A percentile compares a stretch with the other conserved stretches of the same genome.
Evolutionary conservation across 2,797 vertebrate genomes (phyloP).

Genomic region (Clarias fuscus): DNA sequence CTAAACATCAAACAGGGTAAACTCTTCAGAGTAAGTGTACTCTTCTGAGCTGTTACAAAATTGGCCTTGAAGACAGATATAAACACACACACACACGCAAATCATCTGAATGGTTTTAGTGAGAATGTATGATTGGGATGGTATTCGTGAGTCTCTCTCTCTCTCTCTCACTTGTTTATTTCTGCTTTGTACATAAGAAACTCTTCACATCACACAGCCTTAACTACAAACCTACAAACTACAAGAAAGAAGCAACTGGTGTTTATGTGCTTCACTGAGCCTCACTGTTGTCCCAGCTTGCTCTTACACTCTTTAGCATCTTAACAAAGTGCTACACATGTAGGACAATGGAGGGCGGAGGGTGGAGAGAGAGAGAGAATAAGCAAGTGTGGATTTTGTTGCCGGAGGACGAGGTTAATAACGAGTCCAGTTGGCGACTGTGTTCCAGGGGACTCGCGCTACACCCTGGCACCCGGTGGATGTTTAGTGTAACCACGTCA

Average conservation of each 20-base stretch:
- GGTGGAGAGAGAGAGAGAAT: not conserved
- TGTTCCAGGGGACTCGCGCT: not conserved
- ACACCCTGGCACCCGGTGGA: not conserved
- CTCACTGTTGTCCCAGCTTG: not conserved
- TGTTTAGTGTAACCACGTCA: not conserved
- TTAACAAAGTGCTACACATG: not conserved
- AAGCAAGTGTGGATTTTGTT: not conserved
- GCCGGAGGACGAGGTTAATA: not conserved
- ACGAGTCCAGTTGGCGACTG: not conserved
- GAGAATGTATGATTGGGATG: not conserved
- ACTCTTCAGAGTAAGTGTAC: not conserved
- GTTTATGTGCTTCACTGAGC: not conserved
- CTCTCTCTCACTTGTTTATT: not conserved
- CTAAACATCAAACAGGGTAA: not conserved
- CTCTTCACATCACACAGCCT: not conserved
- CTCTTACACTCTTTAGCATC: not conserved
- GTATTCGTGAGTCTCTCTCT: conserved; percentile 26
- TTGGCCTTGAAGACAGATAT: conserved; percentile 37
- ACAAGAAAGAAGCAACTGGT: not conserved
- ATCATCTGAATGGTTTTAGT: conserved; percentile 39
- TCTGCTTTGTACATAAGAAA: not conserved
- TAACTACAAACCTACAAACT: not conserved
- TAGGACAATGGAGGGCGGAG: not conserved
- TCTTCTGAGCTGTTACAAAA: conserved; percentile 14
- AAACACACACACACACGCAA: conserved; percentile 36